A percentile compares a stretch with the other conserved stretches of the same genome.
Conservation (phyloP, 2,113 vertebrate genomes). For the Stomatorhinus ivindoensis region DNA sequence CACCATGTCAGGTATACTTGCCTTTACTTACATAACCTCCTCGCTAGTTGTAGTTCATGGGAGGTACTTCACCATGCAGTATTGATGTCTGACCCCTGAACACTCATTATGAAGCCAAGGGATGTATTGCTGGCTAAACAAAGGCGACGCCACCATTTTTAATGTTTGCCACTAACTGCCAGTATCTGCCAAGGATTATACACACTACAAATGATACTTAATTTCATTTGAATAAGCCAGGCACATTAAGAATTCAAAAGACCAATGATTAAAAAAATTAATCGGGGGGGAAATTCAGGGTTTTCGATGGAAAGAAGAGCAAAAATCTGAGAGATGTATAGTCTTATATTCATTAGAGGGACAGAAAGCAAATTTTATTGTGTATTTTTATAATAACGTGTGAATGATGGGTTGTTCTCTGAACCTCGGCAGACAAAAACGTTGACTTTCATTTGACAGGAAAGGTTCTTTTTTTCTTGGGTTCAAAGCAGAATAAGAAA, state of each 20-base stretch:
- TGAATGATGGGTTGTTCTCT: not conserved
- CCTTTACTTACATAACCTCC: not conserved
- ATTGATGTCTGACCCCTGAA: not conserved
- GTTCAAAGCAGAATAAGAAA: conserved; percentile 3
- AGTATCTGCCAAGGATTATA: not conserved
- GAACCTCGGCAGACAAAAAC: not conserved
- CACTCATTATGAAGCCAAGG: not conserved
- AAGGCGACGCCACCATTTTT: not conserved
- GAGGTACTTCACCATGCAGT: not conserved
- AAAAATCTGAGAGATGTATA: not conserved
- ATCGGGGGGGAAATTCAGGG: not conserved
- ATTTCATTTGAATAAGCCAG: not conserved
- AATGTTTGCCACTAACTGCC: not conserved
- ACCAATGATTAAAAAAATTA: not conserved
- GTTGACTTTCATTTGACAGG: not conserved
- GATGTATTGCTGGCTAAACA: not conserved
- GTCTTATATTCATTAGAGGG: not conserved
- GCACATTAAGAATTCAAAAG: not conserved
- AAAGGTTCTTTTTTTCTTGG: not conserved
- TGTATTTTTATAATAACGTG: not conserved
- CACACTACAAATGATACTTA: not conserved
- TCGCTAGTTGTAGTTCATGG: not conserved
- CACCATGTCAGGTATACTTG: not conserved
- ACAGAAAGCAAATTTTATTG: not conserved
- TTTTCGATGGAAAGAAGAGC: not conserved